Percentiles rank a stretch among this genome's conserved stretches.
phyloP scores from a whole-genome alignment of 2,113 vertebrate species.

The Penelope pileata region DNA sequence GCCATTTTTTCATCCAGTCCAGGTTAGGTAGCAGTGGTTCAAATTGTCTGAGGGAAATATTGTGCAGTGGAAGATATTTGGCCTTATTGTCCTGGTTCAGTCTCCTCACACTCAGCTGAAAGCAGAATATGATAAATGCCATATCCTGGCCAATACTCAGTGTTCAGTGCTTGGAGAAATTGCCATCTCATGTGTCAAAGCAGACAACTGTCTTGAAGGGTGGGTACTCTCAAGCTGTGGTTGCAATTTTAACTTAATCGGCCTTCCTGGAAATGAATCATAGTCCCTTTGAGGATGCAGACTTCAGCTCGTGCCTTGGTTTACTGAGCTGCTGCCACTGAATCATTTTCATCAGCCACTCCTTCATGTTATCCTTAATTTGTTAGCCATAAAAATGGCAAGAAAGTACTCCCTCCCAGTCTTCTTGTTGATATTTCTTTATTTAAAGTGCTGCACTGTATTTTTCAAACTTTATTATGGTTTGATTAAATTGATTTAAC shows the following conservation, averaged over 20 bases:
- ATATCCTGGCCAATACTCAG: not conserved
- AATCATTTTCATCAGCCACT: constrained; percentile 55
- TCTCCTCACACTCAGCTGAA: constrained; percentile 19
- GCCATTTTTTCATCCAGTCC: not conserved
- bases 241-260: constrained; percentile 47
- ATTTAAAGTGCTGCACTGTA: not conserved
- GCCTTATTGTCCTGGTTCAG: constrained; percentile 10
- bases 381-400: constrained; percentile 39
- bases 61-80: not conserved
- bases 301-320: not conserved
- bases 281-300: constrained; percentile 33
- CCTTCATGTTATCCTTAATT: constrained; percentile 48
- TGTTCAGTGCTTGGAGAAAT: not conserved
- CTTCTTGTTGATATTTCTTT: constrained; percentile 10
- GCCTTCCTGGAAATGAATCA: constrained; percentile 59
- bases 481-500: constrained; percentile 58
- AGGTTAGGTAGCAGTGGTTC: not conserved
- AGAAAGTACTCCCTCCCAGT: constrained; percentile 21
- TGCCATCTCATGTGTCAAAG: constrained; percentile 25
- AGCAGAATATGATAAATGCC: constrained; percentile 43
- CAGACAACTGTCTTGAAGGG: constrained; percentile 46
- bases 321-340: not conserved
- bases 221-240: constrained; percentile 10
- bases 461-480: constrained; percentile 45
- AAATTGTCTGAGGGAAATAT: not conserved